Evolutionary conservation across 2,113 vertebrate species (phyloP).

Genomic region (Campylomormyrus numenius): DNA sequence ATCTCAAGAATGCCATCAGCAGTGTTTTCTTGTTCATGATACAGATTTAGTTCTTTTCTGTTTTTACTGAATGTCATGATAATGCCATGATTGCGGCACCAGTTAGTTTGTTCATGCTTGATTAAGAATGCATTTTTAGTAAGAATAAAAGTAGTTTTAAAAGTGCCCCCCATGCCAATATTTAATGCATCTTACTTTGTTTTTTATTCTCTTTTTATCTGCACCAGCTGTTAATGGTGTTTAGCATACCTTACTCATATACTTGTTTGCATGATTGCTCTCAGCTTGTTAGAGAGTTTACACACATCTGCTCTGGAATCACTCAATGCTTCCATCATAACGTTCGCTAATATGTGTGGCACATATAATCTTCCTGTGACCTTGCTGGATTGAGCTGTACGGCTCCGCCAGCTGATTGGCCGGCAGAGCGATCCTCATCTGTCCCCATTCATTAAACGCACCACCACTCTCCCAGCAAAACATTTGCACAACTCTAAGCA

Average conservation of each 20-base stretch:
- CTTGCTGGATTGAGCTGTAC: constrained; percentile 52
- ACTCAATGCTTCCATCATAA: constrained; percentile 23
- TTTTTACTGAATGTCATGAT: constrained; percentile 13
- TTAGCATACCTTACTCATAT: not conserved
- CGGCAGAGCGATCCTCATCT: constrained; percentile 21
- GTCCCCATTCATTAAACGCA: constrained; percentile 73
- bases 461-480: constrained; percentile 59
- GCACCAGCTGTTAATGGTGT: not conserved
- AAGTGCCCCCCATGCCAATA: not conserved
- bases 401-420: not conserved
- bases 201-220: not conserved
- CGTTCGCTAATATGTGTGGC: constrained; percentile 51
- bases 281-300: not conserved
- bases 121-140: constrained; percentile 16
- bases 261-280: not conserved
- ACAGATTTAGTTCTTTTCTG: not conserved
- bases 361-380: constrained; percentile 53
- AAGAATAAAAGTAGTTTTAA: constrained; percentile 12
- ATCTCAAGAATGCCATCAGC: constrained; percentile 12
- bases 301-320: not conserved
- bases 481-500: constrained; percentile 60
- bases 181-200: not conserved
- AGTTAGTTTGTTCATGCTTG: constrained; percentile 14
- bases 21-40: not conserved
- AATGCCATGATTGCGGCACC: not conserved